Conservation (phyloP, 2,797 vertebrate species). For the Anisognathus igniventris region DNA sequence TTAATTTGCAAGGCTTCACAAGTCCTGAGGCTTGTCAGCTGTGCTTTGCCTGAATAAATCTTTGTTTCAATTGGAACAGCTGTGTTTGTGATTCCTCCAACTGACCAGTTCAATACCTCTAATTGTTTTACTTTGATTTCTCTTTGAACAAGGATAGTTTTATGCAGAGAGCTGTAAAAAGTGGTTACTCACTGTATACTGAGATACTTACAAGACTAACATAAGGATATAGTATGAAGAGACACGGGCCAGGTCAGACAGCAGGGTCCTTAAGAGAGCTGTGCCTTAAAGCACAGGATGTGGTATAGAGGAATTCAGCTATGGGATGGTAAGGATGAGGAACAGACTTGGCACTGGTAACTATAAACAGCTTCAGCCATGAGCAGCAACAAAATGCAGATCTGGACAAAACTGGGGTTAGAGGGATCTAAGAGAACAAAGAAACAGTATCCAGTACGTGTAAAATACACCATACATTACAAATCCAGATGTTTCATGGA, state of each 20-base stretch:
- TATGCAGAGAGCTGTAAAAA: background rate
- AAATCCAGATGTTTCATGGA: background rate
- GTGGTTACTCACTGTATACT: background rate
- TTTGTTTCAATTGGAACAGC: background rate
- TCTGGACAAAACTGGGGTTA: background rate
- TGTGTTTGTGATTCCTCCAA: background rate
- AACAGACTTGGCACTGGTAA: background rate
- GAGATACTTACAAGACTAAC: background rate
- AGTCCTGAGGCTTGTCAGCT: background rate
- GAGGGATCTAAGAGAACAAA: background rate
- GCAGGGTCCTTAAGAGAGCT: background rate
- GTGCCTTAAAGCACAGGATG: background rate
- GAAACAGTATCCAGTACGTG: background rate
- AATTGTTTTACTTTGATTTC: background rate
- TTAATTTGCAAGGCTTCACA: background rate
- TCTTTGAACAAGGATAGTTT: background rate
- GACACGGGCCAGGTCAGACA: background rate
- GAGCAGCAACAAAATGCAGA: background rate
- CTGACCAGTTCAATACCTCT: background rate
- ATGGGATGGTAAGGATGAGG: background rate
- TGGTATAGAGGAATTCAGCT: background rate
- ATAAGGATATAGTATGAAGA: fast-evolving
- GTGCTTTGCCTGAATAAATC: background rate
- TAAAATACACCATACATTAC: background rate
- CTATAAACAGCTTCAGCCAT: background rate